Evolutionary conservation across 2,888 invertebrate genomes (phyloP).

Genomic region (Priapulus caudatus): DNA sequence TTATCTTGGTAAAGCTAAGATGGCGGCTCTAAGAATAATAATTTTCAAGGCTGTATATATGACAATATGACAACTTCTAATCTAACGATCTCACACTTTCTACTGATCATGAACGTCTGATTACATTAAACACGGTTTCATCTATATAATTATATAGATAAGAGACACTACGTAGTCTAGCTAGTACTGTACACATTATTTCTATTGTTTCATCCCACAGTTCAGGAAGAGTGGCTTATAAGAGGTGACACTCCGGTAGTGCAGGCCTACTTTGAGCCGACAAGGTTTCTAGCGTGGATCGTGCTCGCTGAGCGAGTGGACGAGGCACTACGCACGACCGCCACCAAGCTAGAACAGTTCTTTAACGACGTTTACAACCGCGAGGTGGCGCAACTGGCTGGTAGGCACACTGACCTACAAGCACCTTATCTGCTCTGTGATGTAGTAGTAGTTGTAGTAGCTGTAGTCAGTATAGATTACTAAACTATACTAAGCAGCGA

Average conservation of each 20-base stretch:
- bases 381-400: constrained; percentile 32
- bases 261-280: constrained; percentile 31
- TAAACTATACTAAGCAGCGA: no score
- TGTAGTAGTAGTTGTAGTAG: not conserved
- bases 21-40: no score
- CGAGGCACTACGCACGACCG: constrained; percentile 28
- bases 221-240: constrained; percentile 32
- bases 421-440: not conserved
- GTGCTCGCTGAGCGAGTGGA: constrained; percentile 32
- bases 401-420: constrained; percentile 19
- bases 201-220: constrained; percentile 24
- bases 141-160: not conserved
- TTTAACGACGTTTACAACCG: constrained; percentile 32
- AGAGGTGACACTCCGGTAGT: constrained; percentile 29
- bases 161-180: not conserved
- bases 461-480: no score
- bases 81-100: no score
- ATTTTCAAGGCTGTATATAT: no score
- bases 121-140: no score
- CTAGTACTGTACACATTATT: not conserved
- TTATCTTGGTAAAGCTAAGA: no score
- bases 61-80: no score
- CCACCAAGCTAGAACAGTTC: constrained; percentile 26
- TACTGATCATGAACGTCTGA: no score
- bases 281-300: constrained; percentile 33